Conservation (phyloP, 2,797 vertebrate genomes). For the Eleutherodactylus coqui region DNA sequence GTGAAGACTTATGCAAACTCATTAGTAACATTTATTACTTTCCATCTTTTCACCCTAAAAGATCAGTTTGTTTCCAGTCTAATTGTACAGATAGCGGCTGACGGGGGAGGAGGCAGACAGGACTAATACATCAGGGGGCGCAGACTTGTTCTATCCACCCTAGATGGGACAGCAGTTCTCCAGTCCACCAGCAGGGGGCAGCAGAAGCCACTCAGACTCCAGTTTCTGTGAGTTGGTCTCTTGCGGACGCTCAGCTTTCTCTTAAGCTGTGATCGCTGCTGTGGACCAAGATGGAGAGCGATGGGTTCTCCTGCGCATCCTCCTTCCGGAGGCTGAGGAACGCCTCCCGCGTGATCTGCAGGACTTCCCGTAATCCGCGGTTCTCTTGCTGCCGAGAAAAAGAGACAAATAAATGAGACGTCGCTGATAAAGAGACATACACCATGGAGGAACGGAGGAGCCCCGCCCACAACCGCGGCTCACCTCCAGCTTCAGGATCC, state of each 20-base stretch:
- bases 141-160: too few species aligned
- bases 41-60: too few species aligned
- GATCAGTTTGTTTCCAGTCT: too few species aligned
- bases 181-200: constrained; percentile 36
- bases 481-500: constrained; percentile 93
- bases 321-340: constrained; percentile 91
- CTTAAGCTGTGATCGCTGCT: constrained; percentile 88
- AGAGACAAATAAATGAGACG: neutral
- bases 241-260: constrained; percentile 81
- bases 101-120: too few species aligned
- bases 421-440: neutral
- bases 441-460: neutral
- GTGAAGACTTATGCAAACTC: too few species aligned
- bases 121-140: too few species aligned
- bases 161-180: constrained; percentile 32
- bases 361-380: constrained; percentile 89
- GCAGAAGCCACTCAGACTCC: constrained; percentile 48
- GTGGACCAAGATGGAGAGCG: constrained; percentile 86
- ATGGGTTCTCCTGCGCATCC: constrained; percentile 85
- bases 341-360: constrained; percentile 95
- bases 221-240: constrained; percentile 60
- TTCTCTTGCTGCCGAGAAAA: constrained; percentile 87
- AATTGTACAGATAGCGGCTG: too few species aligned
- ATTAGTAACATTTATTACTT: too few species aligned
- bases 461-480: constrained; percentile 26